Conservation (phyloP, 2,888 invertebrate genomes). For the Pandemis cinnamomeana region DNA sequence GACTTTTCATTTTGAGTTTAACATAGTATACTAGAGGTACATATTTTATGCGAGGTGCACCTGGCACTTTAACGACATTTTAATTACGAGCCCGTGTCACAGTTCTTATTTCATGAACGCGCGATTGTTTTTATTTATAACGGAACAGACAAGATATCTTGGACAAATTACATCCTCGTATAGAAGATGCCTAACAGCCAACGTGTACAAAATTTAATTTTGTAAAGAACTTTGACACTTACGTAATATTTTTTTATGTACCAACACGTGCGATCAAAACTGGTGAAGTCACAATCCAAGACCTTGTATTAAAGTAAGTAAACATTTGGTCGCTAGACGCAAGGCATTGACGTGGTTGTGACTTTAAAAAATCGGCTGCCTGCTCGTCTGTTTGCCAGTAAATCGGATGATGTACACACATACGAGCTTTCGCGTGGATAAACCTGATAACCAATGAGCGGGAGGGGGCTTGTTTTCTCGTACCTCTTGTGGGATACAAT, state of each 20-base stretch:
- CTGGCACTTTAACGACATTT: too few relatives aligned
- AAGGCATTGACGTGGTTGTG: background rate
- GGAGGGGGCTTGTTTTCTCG: too few relatives aligned
- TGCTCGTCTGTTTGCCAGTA: background rate
- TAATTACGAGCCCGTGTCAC: too few relatives aligned
- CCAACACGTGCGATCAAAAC: conserved; percentile 13
- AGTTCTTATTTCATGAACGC: background rate
- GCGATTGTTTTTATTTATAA: background rate
- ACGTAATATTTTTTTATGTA: conserved; percentile 37
- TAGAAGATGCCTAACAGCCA: background rate
- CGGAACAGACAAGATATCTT: background rate
- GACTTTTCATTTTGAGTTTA: too few relatives aligned
- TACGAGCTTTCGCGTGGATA: background rate
- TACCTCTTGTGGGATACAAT: too few relatives aligned
- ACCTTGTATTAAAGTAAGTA: conserved; percentile 36
- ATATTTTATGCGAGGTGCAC: too few relatives aligned
- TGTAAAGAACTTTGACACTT: conserved; percentile 37
- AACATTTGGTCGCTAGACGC: conserved; percentile 27
- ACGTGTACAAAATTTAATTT: conserved; percentile 3
- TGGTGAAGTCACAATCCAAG: conserved; percentile 39
- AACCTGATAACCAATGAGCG: background rate
- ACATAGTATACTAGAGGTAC: too few relatives aligned
- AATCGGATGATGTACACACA: background rate
- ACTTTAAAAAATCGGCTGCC: background rate
- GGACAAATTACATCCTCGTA: background rate